These are phyloP conservation scores for Zapornia atra DNA, from an alignment of 2,113 vertebrate species.

Conservation along the genomic window DNA sequence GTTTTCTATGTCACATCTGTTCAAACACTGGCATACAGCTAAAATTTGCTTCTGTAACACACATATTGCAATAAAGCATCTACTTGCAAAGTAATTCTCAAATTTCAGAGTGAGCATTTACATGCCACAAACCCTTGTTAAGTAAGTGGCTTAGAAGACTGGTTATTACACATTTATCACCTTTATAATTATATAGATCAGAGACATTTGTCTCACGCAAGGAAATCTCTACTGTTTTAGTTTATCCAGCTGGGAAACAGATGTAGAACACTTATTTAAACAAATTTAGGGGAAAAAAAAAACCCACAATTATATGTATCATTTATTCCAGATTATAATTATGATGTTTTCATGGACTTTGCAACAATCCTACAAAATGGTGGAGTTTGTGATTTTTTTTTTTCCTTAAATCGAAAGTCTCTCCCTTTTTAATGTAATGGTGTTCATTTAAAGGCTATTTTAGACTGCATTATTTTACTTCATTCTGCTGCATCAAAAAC, in stretches of 20 bases:
- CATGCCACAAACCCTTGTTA: not conserved
- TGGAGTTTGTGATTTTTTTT: rapidly evolving
- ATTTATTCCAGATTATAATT: not conserved
- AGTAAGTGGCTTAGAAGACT: not conserved
- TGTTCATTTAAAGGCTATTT: not conserved
- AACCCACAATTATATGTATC: no score
- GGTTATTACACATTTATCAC: not conserved
- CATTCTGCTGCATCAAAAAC: not conserved
- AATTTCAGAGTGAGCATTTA: not conserved
- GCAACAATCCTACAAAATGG: not conserved
- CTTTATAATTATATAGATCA: not conserved
- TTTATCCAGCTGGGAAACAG: not conserved
- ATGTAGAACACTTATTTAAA: not conserved
- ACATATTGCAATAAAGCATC: not conserved
- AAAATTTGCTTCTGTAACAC: not conserved
- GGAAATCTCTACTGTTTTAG: not conserved
- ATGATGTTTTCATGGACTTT: not conserved
- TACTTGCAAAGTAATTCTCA: not conserved
- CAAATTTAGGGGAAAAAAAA: no score
- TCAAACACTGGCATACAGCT: not conserved
- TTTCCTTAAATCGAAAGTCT: not conserved
- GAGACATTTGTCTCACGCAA: not conserved
- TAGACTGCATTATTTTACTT: not conserved
- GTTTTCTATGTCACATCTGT: not conserved
- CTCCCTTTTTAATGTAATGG: not conserved